Conservation (phyloP, 1,140 invertebrate genomes). For the Alviniconcha marisindica region DNA sequence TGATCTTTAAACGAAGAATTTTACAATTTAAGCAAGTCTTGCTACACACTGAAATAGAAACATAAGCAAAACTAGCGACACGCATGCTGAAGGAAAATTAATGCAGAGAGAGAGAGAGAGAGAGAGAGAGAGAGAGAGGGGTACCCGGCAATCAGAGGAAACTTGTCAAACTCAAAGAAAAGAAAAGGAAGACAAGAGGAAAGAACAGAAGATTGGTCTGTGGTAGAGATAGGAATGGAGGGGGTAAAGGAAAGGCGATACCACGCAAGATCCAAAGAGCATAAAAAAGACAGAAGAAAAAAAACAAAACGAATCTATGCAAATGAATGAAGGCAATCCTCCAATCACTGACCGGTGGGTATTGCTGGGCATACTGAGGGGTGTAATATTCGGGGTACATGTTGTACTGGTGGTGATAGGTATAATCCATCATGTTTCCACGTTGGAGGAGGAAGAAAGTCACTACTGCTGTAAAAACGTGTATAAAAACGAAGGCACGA, state of each 20-base stretch:
- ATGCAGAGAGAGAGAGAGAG: not conserved
- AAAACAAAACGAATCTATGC: slow-evolving; percentile 13
- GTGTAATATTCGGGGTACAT: slow-evolving; percentile 48
- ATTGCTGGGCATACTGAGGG: slow-evolving; percentile 40
- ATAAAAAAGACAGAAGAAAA: too few species aligned
- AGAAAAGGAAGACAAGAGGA: too few species aligned
- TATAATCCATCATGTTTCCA: slow-evolving; percentile 50
- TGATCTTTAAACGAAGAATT: too few species aligned
- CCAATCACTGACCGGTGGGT: slow-evolving; percentile 44
- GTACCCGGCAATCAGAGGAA: too few species aligned
- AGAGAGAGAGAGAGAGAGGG: not conserved
- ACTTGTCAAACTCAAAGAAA: too few species aligned
- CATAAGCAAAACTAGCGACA: too few species aligned
- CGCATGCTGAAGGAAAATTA: too few species aligned
- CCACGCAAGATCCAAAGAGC: too few species aligned
- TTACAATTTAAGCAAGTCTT: too few species aligned
- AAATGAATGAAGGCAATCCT: slow-evolving; percentile 2
- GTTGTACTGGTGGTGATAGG: slow-evolving; percentile 46
- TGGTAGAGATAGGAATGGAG: not conserved
- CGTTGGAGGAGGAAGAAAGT: too few species aligned
- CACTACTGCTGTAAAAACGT: not conserved
- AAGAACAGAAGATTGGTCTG: too few species aligned
- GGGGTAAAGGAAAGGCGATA: not conserved
- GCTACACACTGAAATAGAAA: too few species aligned
- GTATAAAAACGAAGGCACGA: not conserved